phyloP scores from a whole-genome alignment of 2,888 invertebrate genomes.

The Tipula confusa region DNA sequence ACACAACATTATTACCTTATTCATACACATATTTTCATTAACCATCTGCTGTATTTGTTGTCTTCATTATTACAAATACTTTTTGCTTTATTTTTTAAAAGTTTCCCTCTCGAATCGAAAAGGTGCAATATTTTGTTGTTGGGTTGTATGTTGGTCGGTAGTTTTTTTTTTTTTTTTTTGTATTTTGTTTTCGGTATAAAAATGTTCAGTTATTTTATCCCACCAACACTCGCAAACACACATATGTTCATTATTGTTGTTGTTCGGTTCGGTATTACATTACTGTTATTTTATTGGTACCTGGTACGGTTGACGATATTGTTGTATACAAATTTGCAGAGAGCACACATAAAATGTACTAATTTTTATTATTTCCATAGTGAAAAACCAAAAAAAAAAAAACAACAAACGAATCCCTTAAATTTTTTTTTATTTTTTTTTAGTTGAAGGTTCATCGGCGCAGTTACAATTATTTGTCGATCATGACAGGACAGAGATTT shows the following conservation, averaged over 20 bases:
- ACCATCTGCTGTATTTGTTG: constrained; percentile 20
- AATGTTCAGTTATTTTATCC: not conserved
- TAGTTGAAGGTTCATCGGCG: not conserved
- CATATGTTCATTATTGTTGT: constrained; percentile 3
- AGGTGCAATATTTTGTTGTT: constrained; percentile 21
- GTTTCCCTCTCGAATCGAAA: not conserved
- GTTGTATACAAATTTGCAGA: not conserved
- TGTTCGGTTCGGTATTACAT: too few species aligned
- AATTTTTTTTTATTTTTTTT: not conserved
- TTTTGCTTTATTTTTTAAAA: not conserved
- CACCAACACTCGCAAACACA: not conserved
- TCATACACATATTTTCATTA: not conserved
- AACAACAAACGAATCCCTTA: not conserved
- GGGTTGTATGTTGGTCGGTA: not conserved
- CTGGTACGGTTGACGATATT: not conserved
- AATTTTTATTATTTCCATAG: not conserved
- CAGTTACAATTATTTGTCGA: not conserved
- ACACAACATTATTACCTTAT: not conserved
- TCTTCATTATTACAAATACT: not conserved
- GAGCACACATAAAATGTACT: not conserved
- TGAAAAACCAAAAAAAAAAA: not conserved
- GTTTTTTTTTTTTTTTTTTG: not conserved
- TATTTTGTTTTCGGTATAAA: not conserved
- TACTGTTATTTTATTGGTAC: not conserved
- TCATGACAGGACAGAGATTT: not conserved